Evolutionary conservation across 2,888 invertebrate genomes (phyloP), one percentile per base, ranked within the genome.

Genomic region (Sepioteuthis lessoniana): DNA sequence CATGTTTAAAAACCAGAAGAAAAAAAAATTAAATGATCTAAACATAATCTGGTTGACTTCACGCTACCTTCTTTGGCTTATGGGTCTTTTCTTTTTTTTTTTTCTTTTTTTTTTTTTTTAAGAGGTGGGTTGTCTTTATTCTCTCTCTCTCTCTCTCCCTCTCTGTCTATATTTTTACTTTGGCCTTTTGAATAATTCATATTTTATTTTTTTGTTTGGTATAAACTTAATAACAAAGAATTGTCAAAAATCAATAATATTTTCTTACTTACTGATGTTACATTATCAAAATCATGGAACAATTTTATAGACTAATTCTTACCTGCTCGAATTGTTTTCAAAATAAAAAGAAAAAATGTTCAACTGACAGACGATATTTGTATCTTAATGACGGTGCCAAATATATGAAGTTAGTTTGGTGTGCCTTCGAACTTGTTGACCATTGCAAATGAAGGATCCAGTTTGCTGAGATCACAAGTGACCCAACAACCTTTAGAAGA

Each of bases 201-300:
- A n/a, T 55, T 25, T 25, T 55, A 3, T 55, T 55, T 21, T 55
- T 55, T 1, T 28, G 25, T 76, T 76, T 76, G 8, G n/a, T 76
- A 76, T 76, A n/a, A 76, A 35, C n/a, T 0, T n/a, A 25, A 55
- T 55, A 55, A 55, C 21, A 21, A 55, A 55, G 55, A 76, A 35
- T 76, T 76, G 76, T 76, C n/a, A 35, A 35, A 76, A 76, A 76
- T 76, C 0, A 76, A 76, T 76, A n/a, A 76, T 76, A 76, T 76
- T 76, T 76, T 76, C 76, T 76, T 76, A 76, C 76, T 76, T 76
- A 76, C 76, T 76, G 76, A 76, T 76, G 76, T 76, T 76, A 76
- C 16, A 4, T 4, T 76, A 76, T 76, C 76, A 35, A 76, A 76
- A 55, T 55, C 55, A 21, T 21, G 7, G 25, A 55, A 55, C 55